Base-by-base conservation (phyloP, 2,797 vertebrate genomes). In the Chelmon rostratus region DNA sequence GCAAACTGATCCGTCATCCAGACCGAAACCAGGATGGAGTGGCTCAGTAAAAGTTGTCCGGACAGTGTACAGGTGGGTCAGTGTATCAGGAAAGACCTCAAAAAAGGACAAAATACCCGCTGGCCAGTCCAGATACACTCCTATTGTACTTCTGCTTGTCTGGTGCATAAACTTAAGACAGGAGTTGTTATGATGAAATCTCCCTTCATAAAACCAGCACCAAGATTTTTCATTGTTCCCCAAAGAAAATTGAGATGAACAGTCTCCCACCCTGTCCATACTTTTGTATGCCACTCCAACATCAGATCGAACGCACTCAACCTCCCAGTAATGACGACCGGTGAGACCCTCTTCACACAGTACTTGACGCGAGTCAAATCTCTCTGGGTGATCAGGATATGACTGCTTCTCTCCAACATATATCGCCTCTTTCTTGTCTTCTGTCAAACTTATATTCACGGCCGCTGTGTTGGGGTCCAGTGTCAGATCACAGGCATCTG, bases 321-420 rank as follows among this genome's bases (percentile, higher is more conserved):
- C 81, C 42, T 89, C 88, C 85, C 81, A 87, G 76, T 87, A 89
- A 73, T 82, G 88, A 23, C 78, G 64, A 46, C 56, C 16, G 0
- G 44, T 83, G 68, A 87, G 62, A 61, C 62, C 57, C 15, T 89
- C 76, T 28, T 73, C 25, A 50, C 81, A 86, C 16, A 86, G 40
- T 6, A 87, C 73, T 28, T 85, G 69, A 21, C 0, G 0, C 1
- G 0, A 0, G 0, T 11, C 0, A 69, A 83, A 87, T 72, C 75
- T 53, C 0, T 84, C 82, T 42, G 58, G 62, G 62, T 79, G 40
- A 9, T 68, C 6, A 57, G 62, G 66, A 64, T 83, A 59, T 11
- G 49, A 40, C 28, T 79, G 78, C 5, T n/a, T 4, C 11, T 75
- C n/a, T 0, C 0, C 0, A 8, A 5, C 40, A 37, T 0, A 3